Percentiles rank a stretch among this genome's conserved stretches.
Conservation (phyloP, 2,113 vertebrate species). For the Propithecus coquereli region DNA sequence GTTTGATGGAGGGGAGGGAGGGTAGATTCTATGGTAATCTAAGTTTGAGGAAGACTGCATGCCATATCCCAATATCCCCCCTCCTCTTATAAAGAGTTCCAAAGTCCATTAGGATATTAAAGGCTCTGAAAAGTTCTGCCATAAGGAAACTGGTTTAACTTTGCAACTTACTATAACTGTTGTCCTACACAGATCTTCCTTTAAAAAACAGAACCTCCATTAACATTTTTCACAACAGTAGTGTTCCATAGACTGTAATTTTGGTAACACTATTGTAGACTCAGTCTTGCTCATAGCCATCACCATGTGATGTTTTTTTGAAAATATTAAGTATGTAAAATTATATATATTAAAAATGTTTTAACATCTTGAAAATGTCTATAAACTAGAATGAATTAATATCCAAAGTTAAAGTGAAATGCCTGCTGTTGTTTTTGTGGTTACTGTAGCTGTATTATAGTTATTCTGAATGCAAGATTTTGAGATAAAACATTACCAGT, state of each 20-base stretch:
- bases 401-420: background rate
- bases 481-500: background rate
- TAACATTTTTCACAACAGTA: background rate
- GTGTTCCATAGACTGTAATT: background rate
- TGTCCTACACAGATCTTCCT: background rate
- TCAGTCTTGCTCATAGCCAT: background rate
- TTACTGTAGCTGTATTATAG: background rate
- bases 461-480: background rate
- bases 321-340: background rate
- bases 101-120: background rate
- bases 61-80: background rate
- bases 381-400: background rate
- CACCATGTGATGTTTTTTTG: background rate
- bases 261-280: background rate
- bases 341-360: background rate
- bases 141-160: background rate
- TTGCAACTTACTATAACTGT: background rate
- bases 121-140: background rate
- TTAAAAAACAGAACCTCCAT: background rate
- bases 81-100: background rate
- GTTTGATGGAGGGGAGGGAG: background rate
- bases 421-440: background rate
- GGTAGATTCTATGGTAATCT: background rate
- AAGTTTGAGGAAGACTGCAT: background rate
- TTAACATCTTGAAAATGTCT: background rate